Base-by-base conservation (phyloP, 2,888 invertebrate species). In the Drosophila borealis region DNA sequence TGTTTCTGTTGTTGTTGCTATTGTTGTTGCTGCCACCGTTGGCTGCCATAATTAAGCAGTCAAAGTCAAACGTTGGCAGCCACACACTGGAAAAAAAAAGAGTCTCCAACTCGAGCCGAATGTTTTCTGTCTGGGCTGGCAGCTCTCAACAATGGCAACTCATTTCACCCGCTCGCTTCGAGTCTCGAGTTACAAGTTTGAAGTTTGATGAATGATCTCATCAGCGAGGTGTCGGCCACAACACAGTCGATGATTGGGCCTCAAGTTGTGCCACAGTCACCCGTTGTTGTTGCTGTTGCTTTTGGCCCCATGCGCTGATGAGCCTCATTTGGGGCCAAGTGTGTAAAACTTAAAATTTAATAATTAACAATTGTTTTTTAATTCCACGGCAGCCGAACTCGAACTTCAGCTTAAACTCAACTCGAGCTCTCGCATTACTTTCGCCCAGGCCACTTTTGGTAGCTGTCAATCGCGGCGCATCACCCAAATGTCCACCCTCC, bases 131-230 rank as follows among this genome's bases (percentile, higher is more conserved):
- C 55, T 66, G 71, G n/a, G 62, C 67, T 70, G 65, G 46, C 55
- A 44, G 55, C 60, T 46, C 57, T 34, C 72, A 81, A 90, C 90
- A 90, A 90, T 85, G 78, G 87, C 78, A 88, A 89, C 87, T 90
- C 90, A 90, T 90, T 90, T 90, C 73, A 80, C 79, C 73, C 80
- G 75, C 78, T 83, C 78, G 53, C n/a, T 33, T 41, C 67, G 65
- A 71, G 78, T 41, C 29, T 17, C 11, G 42, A 44, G 42, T 44
- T 10, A 3, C 45, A 25, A 37, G 45, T 61, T 64, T 50, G 62
- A 45, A 62, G 64, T 74, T 82, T 90, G 90, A 91, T 90, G 90
- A 90, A 91, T 91, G 90, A 91, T 87, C 90, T 90, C 91, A 91
- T 91, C 90, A 90, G 80, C 76, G 80, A 91, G 90, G 89, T 91